These are phyloP conservation scores for Haliclystus octoradiatus DNA, from an alignment of 30 jellyfish, hydroid and myxozoan genomes.

Conservation along the genomic window DNA sequence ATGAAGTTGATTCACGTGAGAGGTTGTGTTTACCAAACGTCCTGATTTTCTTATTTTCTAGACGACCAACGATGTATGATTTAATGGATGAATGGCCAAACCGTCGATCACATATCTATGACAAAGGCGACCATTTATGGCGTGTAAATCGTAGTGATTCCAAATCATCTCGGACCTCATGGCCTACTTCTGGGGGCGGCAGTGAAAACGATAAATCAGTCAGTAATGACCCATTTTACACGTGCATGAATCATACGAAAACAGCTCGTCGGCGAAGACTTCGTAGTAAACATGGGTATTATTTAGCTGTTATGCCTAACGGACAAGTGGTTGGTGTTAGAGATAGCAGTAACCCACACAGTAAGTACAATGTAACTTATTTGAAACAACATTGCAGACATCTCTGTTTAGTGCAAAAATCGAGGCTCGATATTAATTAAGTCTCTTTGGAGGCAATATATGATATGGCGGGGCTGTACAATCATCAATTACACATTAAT, in stretches of 20 bases:
- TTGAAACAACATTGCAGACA: no score
- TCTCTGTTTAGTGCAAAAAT: no score
- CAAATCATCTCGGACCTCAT: slow-evolving; percentile 7
- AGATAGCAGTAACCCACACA: slow-evolving; percentile 70
- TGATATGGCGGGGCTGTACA: no score
- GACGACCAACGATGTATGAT: slow-evolving; percentile 71
- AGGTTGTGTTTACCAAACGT: no score
- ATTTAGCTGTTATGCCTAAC: slow-evolving; percentile 94
- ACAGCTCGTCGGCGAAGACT: slow-evolving; percentile 92
- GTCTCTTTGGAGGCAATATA: no score
- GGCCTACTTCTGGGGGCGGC: slow-evolving; percentile 8
- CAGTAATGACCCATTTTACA: slow-evolving; percentile 28
- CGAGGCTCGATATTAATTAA: no score
- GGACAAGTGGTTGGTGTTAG: slow-evolving; percentile 91
- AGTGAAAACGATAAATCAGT: slow-evolving; percentile 29
- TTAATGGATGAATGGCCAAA: slow-evolving; percentile 64
- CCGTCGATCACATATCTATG: slow-evolving; percentile 11
- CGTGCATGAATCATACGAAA: slow-evolving; percentile 80
- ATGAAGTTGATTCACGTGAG: no score
- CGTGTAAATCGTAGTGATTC: slow-evolving; percentile 14
- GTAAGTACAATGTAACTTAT: slow-evolving; percentile 55
- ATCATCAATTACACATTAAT: no score
- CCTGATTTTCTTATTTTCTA: slow-evolving; percentile 10
- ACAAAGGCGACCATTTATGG: slow-evolving; percentile 14
- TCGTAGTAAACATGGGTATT: slow-evolving; percentile 87